phyloP scores from a whole-genome alignment of 2,888 invertebrate species.

The Epinotia demarniana region DNA sequence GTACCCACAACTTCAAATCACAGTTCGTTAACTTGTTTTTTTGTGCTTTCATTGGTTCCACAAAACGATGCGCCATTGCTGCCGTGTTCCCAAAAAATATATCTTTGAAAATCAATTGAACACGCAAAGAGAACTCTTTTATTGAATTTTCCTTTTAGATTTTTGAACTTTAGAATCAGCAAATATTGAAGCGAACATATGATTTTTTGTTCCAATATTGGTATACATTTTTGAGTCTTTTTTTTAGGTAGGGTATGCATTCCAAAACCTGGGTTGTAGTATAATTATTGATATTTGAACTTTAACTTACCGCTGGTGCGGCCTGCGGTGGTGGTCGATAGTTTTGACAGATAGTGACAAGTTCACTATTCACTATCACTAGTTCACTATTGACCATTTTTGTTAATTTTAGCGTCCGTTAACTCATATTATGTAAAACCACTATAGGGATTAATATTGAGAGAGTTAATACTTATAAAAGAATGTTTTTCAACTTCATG shows the following conservation, averaged over 20 bases:
- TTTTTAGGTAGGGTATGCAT: not conserved
- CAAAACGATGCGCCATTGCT: conserved; percentile 15
- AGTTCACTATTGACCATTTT: no score
- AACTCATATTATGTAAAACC: no score
- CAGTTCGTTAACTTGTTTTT: conserved; percentile 40
- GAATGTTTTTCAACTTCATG: no score
- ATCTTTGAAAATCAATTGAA: conserved; percentile 9
- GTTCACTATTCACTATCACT: no score
- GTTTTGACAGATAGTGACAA: no score
- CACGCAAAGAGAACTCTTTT: not conserved
- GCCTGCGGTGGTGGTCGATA: no score
- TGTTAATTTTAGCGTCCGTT: no score
- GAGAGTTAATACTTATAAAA: no score
- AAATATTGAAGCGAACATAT: not conserved
- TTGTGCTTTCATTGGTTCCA: conserved; percentile 28
- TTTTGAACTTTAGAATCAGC: conserved; percentile 15
- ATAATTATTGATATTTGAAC: not conserved
- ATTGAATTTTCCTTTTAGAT: conserved; percentile 22
- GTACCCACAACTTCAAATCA: conserved; percentile 8
- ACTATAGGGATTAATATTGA: no score
- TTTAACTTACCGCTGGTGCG: not conserved
- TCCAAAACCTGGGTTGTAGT: no score
- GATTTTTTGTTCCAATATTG: not conserved
- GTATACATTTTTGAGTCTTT: no score
- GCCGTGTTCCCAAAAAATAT: conserved; percentile 21